Evolutionary conservation across 2,113 vertebrate species (phyloP).

Genomic region (Crotophaga sulcirostris): DNA sequence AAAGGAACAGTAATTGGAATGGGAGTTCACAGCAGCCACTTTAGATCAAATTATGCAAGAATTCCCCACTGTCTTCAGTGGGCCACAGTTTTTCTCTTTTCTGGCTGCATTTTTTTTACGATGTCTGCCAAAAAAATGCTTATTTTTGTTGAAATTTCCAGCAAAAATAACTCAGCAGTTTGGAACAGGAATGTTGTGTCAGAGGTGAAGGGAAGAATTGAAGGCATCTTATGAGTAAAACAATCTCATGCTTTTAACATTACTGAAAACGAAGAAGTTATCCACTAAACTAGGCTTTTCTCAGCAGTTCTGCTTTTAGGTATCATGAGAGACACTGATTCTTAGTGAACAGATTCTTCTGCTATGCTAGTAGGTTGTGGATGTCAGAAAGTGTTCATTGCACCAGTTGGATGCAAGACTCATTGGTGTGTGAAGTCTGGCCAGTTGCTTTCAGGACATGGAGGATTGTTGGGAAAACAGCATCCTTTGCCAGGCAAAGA

Average conservation of each 20-base stretch:
- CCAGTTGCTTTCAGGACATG: background rate
- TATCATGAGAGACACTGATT: background rate
- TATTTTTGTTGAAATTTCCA: background rate
- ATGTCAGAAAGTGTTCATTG: rapidly evolving
- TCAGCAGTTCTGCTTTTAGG: background rate
- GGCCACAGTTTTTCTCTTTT: background rate
- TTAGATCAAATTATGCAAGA: background rate
- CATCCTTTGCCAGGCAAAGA: background rate
- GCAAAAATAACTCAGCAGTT: background rate
- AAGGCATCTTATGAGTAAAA: background rate
- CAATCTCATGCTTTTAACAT: background rate
- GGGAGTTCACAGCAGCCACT: background rate
- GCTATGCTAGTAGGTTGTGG: background rate
- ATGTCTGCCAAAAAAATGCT: background rate
- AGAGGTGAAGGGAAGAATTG: background rate
- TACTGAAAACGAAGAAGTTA: background rate
- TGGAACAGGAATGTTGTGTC: background rate
- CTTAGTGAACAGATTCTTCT: background rate
- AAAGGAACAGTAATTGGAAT: background rate
- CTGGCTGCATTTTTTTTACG: background rate
- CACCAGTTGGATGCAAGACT: background rate
- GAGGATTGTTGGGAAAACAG: background rate
- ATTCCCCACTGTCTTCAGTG: background rate
- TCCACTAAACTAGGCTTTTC: background rate
- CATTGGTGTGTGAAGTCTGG: background rate